Evolutionary conservation across 2,888 invertebrate species (phyloP), one percentile per base, ranked within the genome.

Genomic region (Spilarctia lutea): DNA sequence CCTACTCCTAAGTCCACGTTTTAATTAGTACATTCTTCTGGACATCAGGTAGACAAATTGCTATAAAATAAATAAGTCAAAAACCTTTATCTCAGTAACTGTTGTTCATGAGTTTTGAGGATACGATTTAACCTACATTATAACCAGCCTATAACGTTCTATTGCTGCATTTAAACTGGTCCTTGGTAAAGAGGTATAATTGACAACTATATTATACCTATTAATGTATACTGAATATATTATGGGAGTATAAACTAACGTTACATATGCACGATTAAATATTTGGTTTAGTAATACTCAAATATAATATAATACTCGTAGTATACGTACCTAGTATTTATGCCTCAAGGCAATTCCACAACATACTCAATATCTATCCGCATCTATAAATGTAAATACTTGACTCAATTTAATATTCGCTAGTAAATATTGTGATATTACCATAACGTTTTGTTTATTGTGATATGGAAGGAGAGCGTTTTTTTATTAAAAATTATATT

Each of bases 281-380:
- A 11, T 2, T 20, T 20, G 20, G 11, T 20, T 52, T 42, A 75
- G 48, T 72, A 68, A 56, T 68, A 33, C 68, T 45, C 56, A 30
- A n/a, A 71, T 45, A 65, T 75, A 39, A 39, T 39, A 65, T 74
- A 73, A 73, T 68, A 76, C 76, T 73, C 65, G 30, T 27, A 48
- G n/a, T n/a, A n/a, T n/a, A n/a, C n/a, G n/a, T n/a, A 60, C 35
- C 18, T 11, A 68, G 68, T 65, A 72, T 75, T 75, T 56, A 65
- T n/a, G 66, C 35, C 68, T 75, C n/a, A 27, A 71, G 75, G 75
- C 71, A 77, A 77, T 75, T 73, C 60, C 45, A 56, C 27, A 77
- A 75, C 48, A 71, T 66, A 60, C 30, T 68, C 68, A 24, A 48
- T 48, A 48, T 33, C 7, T 68, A 48, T 33, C 20, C 13, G 42